phyloP scores from a whole-genome alignment of 92 coral and sea anemone genomes.

The Blastomussa wellsi region DNA sequence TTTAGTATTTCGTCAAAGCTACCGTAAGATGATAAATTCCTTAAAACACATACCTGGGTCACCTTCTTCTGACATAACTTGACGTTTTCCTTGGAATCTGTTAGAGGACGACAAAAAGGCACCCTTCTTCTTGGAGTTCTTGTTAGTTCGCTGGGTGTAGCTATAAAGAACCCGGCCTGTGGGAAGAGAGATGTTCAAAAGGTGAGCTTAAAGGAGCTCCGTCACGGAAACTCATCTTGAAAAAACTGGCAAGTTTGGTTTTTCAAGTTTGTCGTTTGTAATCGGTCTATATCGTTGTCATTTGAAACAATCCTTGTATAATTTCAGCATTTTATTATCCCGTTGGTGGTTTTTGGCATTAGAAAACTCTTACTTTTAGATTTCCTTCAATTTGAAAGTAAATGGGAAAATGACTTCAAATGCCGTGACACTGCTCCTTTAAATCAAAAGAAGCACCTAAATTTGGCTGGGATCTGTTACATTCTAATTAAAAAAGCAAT shows the following conservation, averaged over 20 bases:
- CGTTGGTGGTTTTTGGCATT: too few species aligned
- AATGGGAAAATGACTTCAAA: too few species aligned
- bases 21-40: not conserved
- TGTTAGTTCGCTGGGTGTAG: constrained; percentile 69
- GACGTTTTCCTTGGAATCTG: constrained; percentile 68
- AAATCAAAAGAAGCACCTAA: not conserved
- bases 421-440: too few species aligned
- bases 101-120: constrained; percentile 84
- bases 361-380: too few species aligned
- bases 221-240: too few species aligned
- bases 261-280: too few species aligned
- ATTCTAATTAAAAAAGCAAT: not conserved
- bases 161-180: constrained; percentile 92
- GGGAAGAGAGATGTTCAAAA: not conserved
- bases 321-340: too few species aligned
- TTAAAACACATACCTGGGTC: constrained; percentile 72
- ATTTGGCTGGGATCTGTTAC: not conserved
- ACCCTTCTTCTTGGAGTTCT: constrained; percentile 80
- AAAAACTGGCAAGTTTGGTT: too few species aligned
- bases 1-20: not conserved
- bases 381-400: too few species aligned
- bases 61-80: constrained; percentile 65
- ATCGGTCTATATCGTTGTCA: too few species aligned
- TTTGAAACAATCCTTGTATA: too few species aligned
- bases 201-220: too few species aligned